These are phyloP conservation scores for Ryuthela nishihirai DNA, from an alignment of 2,888 invertebrate genomes.

Conservation along the genomic window DNA sequence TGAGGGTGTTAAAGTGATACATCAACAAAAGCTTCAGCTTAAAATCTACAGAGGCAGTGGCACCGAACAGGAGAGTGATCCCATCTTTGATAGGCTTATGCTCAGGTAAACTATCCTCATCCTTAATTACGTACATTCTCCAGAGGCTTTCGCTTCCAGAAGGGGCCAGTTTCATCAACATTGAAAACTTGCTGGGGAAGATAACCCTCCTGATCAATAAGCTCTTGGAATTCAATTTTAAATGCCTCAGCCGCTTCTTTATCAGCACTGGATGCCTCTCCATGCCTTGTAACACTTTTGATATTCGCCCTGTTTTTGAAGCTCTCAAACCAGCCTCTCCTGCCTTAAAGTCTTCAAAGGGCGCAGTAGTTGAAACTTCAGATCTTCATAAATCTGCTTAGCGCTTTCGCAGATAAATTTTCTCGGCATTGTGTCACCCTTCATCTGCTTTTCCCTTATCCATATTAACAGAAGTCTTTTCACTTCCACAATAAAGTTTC, in stretches of 20 bases:
- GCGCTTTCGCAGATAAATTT: too few species aligned
- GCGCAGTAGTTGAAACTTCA: too few species aligned
- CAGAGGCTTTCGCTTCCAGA: conserved; percentile 41
- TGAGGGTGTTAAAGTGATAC: conserved; percentile 8
- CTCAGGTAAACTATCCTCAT: conserved; percentile 18
- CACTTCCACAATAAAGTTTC: too few species aligned
- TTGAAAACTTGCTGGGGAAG: conserved; percentile 36
- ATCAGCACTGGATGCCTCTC: conserved; percentile 23
- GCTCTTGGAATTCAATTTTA: conserved; percentile 7
- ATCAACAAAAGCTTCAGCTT: conserved; percentile 7
- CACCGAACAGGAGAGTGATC: conserved; percentile 7
- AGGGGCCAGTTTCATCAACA: conserved; percentile 37
- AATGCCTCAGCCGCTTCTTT: conserved; percentile 7
- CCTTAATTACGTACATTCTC: conserved; percentile 24
- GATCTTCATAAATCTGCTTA: too few species aligned
- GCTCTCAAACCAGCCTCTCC: conserved; percentile 8
- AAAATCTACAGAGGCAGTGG: conserved; percentile 9
- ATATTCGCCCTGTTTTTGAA: conserved; percentile 16
- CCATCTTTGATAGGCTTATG: conserved; percentile 34
- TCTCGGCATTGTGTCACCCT: too few species aligned
- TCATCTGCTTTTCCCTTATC: too few species aligned
- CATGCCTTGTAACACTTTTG: conserved; percentile 12
- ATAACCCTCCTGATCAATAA: conserved; percentile 21
- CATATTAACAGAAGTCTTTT: too few species aligned
- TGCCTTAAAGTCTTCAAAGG: conserved; percentile 18